Evolutionary conservation across 2,888 invertebrate genomes (phyloP).

Genomic region (Ormyrus labotus): DNA sequence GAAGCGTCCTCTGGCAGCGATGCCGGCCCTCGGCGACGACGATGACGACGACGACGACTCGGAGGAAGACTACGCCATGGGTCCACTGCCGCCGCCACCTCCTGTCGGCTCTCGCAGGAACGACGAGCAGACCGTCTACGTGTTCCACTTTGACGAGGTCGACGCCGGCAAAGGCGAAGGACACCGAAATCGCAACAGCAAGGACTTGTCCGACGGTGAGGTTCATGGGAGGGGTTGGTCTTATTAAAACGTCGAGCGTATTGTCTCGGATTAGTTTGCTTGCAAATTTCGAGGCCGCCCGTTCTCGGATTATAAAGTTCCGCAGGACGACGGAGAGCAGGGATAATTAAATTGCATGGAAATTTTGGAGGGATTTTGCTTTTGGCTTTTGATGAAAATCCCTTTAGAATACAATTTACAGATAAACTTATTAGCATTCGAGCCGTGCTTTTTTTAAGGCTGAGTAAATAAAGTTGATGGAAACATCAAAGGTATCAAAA

Average conservation of each 20-base stretch:
- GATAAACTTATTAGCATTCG: too few species aligned
- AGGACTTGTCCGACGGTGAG: constrained; percentile 63
- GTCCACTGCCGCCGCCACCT: constrained; percentile 29
- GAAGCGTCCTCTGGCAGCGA: neutral
- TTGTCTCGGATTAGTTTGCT: neutral
- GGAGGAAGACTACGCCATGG: constrained; percentile 54
- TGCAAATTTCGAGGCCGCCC: constrained; percentile 2
- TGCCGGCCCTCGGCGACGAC: constrained; percentile 33
- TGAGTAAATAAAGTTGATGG: too few species aligned
- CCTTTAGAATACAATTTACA: too few species aligned
- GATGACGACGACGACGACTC: constrained; percentile 34
- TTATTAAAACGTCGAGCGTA: neutral
- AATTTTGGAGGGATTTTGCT: too few species aligned
- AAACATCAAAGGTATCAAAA: too few species aligned
- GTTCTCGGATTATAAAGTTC: constrained; percentile 22
- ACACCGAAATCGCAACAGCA: constrained; percentile 63
- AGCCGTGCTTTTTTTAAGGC: too few species aligned
- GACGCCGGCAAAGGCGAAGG: constrained; percentile 64
- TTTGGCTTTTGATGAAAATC: too few species aligned
- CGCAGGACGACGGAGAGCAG: neutral
- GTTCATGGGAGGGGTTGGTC: constrained; percentile 19
- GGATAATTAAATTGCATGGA: neutral
- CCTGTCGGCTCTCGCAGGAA: constrained; percentile 34
- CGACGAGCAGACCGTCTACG: constrained; percentile 64
- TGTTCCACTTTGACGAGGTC: constrained; percentile 69